Base-by-base conservation (phyloP, 2,113 vertebrate species). In the Passer domesticus region DNA sequence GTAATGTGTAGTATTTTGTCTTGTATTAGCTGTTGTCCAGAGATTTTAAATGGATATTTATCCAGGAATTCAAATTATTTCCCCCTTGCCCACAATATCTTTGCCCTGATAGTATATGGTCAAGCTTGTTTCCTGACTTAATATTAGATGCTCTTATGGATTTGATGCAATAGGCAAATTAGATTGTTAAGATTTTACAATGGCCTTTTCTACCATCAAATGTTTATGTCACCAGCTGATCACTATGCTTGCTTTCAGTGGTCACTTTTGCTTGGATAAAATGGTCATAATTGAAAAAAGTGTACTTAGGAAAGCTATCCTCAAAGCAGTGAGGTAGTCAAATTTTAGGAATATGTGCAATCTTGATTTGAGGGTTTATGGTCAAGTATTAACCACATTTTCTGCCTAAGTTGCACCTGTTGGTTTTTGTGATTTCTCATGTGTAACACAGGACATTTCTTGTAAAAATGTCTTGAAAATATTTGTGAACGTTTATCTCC, bases 11-110 rank as follows among this genome's bases (percentile, higher is more conserved):
- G 20, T 30, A 24, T 66, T 55, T 66, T 80, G 28, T 49, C 18
- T 14, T 70, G 3, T 0, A 5, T 22, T 74, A 28, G 30, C 39
- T 84, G n/a, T 70, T 30, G 23, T 67, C n/a, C 0, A 0, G 31
- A 60, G 27, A 17, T 39, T 59, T 66, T 37, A 89, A 89, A 31
- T 14, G 5, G 4, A 11, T 82, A 35, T 39, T 50, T 83, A 52
- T 47, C 44, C 0, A 3, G 18, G 17, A 88, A 49, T 49, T 73
- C 3, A 19, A 25, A 53, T 60, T 58, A 39, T 67, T 89, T 95
- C 49, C 28, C 23, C 5, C 43, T 67, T 77, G 58, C 15, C n/a
- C 11, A 18, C 35, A 31, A 4, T 63, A 15, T 72, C 60, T 89
- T 80, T 90, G 50, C 64, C n/a, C 22, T 20, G 16, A 28, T 52